Conservation (phyloP, 2,797 vertebrate species). For the Nasua narica region DNA sequence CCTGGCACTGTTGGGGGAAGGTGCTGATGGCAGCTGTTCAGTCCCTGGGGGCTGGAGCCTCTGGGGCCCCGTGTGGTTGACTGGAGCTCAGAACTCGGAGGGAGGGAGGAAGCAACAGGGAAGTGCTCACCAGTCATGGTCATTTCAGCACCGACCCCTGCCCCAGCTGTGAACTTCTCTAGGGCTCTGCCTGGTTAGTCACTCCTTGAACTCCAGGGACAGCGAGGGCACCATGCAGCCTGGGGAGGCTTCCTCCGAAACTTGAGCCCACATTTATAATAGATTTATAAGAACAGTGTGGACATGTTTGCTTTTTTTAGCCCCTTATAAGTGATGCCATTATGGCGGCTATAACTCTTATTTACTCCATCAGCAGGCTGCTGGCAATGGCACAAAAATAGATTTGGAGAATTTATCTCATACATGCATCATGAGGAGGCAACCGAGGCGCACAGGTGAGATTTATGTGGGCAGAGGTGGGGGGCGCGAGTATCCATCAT, state of each 20-base stretch:
- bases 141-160: background rate
- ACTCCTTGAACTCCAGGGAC: background rate
- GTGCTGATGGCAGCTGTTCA: background rate
- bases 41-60: background rate
- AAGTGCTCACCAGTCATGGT: background rate
- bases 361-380: constrained; percentile 83
- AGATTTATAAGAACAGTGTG: constrained; percentile 81
- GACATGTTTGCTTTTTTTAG: constrained; percentile 81
- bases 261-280: constrained; percentile 63
- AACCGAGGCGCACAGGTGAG: constrained; percentile 76
- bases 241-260: constrained; percentile 41
- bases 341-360: constrained; percentile 84
- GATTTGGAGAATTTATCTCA: constrained; percentile 87
- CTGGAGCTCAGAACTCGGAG: background rate
- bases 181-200: background rate
- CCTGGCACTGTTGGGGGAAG: background rate
- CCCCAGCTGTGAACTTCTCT: background rate
- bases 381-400: constrained; percentile 84
- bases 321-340: constrained; percentile 83
- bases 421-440: constrained; percentile 77
- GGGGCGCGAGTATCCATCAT: constrained; percentile 45
- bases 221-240: background rate
- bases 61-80: rapidly evolving
- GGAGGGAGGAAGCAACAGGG: background rate
- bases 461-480: constrained; percentile 70